A percentile compares a stretch with the other conserved stretches of the same genome.
These are phyloP conservation scores for Scaptomyza polygonia DNA, from an alignment of 2,888 invertebrate species.

Conservation along the genomic window DNA sequence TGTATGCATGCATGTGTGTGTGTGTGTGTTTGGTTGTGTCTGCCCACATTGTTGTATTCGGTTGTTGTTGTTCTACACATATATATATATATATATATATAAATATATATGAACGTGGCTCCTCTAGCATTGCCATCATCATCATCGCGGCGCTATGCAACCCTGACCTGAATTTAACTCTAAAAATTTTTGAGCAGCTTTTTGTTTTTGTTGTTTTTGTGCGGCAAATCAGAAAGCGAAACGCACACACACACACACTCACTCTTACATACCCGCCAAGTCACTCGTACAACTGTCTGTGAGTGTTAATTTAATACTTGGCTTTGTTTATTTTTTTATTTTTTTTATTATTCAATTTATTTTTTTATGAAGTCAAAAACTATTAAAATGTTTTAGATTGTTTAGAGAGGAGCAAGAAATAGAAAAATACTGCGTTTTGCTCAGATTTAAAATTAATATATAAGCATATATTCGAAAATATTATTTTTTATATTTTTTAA, in stretches of 20 bases:
- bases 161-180: constrained; percentile 74
- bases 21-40: constrained; percentile 37
- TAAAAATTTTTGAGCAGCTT: constrained; percentile 59
- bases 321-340: constrained; percentile 8
- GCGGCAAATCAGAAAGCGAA: constrained; percentile 53
- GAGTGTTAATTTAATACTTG: constrained; percentile 68
- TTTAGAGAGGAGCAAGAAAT: too few species aligned
- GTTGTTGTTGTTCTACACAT: constrained; percentile 14
- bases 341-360: constrained; percentile 1
- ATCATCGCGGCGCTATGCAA: constrained; percentile 59
- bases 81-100: too few species aligned
- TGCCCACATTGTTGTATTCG: constrained; percentile 49
- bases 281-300: constrained; percentile 25
- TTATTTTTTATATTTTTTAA: too few species aligned
- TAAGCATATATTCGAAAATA: too few species aligned
- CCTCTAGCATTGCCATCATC: constrained; percentile 48
- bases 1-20: constrained; percentile 16
- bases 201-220: constrained; percentile 31
- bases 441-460: too few species aligned
- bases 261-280: constrained; percentile 8
- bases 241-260: constrained; percentile 17
- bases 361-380: background rate
- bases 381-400: too few species aligned
- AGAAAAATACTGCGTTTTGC: too few species aligned
- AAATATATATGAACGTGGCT: constrained; percentile 28